Evolutionary conservation across 2,888 invertebrate genomes (phyloP).

Genomic region (Drosophila mimetica): DNA sequence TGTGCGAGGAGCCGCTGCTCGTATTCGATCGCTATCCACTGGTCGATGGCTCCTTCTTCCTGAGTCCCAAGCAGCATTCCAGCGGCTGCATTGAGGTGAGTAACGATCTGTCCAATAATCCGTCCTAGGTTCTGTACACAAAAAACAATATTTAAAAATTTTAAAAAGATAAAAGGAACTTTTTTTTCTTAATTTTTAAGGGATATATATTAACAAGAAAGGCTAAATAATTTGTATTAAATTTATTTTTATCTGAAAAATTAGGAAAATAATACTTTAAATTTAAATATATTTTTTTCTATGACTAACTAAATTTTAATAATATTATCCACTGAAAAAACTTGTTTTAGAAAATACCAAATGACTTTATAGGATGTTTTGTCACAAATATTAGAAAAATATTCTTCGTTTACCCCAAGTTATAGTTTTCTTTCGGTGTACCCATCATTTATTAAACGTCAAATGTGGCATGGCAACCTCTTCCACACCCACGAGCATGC

Average conservation of each 20-base stretch:
- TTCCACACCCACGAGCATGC: slow-evolving; percentile 50
- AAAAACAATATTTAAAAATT: neutral
- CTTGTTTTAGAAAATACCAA: too few relatives aligned
- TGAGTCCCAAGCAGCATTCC: slow-evolving; percentile 96
- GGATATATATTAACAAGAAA: too few relatives aligned
- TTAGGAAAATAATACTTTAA: too few relatives aligned
- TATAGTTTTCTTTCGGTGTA: neutral
- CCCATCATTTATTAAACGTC: slow-evolving; percentile 71
- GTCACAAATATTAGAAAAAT: neutral
- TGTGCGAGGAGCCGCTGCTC: slow-evolving; percentile 94
- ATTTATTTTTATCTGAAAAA: too few relatives aligned
- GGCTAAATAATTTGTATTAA: too few relatives aligned
- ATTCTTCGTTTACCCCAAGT: neutral
- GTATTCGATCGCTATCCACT: slow-evolving; percentile 99
- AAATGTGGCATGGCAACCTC: slow-evolving; percentile 37
- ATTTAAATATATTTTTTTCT: too few relatives aligned
- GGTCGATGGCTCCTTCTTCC: slow-evolving; percentile 98
- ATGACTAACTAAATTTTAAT: too few relatives aligned
- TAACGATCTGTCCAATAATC: slow-evolving; percentile 21
- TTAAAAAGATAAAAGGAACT: too few relatives aligned
- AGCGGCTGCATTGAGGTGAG: slow-evolving; percentile 94
- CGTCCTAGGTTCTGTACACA: neutral
- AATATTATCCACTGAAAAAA: too few relatives aligned
- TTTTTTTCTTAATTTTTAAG: too few relatives aligned
- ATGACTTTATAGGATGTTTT: too few relatives aligned